Evolutionary conservation across 2,113 vertebrate species (phyloP), one percentile per base, ranked within the genome.

Genomic region (Megaceryle maxima): DNA sequence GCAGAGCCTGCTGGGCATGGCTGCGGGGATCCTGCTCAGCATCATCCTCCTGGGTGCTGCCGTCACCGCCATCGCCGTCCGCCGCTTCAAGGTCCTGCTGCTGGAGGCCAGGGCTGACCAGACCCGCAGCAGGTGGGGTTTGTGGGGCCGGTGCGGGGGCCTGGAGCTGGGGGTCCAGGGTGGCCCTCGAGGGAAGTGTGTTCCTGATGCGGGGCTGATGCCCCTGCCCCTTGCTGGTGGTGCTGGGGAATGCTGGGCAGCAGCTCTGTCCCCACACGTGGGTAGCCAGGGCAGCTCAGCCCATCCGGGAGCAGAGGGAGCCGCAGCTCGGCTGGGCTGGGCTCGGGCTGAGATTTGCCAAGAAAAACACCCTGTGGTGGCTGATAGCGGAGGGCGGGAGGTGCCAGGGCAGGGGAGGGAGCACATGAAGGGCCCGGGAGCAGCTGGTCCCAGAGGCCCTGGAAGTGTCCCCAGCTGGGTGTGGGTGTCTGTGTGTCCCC

Each of bases 31-130:
- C 63, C 96, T 99, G 84, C 91, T 98, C 75, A 73, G 98, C 76
- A 80, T 98, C 41, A 48, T 98, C 66, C 95, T 96, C 9, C 83
- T 98, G 26, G 98, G 98, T 4, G 93, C 95, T 1, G 73, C 97
- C 37, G 26, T 98, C 59, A 98, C 98, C 2, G 97, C 97, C 18
- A 22, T 98, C 43, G 98, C 98, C 22, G 87, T 99, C 37, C 98
- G 98, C 7, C 97, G 98, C 4, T 98, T 99, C 97, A 98, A 98
- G 94, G 96, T 75, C 44, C 96, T 98, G 96, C 97, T 99, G 84
- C 97, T 98, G 90, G 98, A 98, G 95, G 98, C 98, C 96, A 98
- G 98, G 97, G 98, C 98, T 1, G 98, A 99, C 62, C 99, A 99
- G 97, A 99, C 98, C 19, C 98, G 98, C 51, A 99, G 99, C 98